Conservation (phyloP, 2,113 vertebrate genomes). For the Hoplias malabaricus region DNA sequence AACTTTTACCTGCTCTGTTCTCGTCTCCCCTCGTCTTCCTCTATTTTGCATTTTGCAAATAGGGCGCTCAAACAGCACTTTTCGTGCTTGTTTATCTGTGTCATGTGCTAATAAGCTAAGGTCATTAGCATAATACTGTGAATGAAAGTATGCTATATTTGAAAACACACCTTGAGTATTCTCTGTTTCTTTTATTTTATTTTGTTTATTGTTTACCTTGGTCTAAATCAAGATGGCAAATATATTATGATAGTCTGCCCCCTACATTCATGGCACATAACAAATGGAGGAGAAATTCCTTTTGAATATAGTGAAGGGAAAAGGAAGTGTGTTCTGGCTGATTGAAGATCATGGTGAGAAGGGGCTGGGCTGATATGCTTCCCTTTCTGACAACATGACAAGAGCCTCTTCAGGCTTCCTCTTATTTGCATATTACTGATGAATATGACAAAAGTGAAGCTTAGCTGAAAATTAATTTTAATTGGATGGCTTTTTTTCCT, state of each 20-base stretch:
- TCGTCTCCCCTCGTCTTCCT: too few relatives aligned
- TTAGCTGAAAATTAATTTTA: conserved; percentile 28
- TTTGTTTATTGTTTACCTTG: not conserved
- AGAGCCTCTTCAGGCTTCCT: not conserved
- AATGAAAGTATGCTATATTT: too few relatives aligned
- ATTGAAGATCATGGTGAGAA: conserved; percentile 16
- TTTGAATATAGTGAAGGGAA: not conserved
- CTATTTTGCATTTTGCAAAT: too few relatives aligned
- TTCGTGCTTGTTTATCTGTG: too few relatives aligned
- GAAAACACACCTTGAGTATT: not conserved
- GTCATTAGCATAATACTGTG: too few relatives aligned
- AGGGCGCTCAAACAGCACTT: too few relatives aligned
- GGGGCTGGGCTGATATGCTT: conserved; percentile 1
- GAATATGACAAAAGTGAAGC: conserved; percentile 23
- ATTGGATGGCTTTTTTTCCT: conserved; percentile 15
- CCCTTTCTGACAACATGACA: conserved; percentile 32
- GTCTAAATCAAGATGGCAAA: not conserved
- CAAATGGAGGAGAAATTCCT: not conserved
- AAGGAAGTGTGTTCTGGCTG: not conserved
- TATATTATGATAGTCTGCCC: not conserved
- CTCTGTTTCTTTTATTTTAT: not conserved
- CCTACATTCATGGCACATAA: not conserved
- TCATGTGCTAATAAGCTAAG: too few relatives aligned
- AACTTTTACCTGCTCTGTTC: too few relatives aligned
- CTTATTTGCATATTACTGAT: conserved; percentile 36